Conservation (phyloP, 2,113 vertebrate species). For the Tetrao urogallus region DNA sequence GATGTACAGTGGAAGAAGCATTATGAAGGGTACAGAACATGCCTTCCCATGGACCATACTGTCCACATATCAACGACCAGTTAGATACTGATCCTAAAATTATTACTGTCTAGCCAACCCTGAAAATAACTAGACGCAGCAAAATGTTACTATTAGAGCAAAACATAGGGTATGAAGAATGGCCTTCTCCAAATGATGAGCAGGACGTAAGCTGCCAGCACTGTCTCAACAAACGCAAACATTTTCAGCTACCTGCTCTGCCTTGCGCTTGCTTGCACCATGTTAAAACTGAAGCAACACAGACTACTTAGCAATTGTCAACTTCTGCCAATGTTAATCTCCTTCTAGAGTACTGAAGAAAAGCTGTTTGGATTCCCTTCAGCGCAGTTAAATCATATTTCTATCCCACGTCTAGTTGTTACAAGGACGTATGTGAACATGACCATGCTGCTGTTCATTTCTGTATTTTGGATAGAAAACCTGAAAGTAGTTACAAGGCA, state of each 20-base stretch:
- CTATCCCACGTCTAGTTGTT: background rate
- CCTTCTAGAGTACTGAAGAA: background rate
- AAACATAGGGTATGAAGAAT: background rate
- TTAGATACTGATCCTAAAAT: background rate
- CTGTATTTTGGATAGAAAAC: background rate
- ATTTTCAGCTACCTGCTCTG: background rate
- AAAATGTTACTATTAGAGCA: background rate
- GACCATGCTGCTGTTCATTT: background rate
- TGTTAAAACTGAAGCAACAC: background rate
- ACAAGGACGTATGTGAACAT: background rate
- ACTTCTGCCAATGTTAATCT: background rate
- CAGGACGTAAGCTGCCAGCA: accelerated
- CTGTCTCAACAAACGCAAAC: background rate
- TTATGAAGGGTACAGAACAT: accelerated
- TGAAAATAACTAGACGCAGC: background rate
- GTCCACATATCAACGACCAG: background rate
- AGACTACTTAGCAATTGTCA: background rate
- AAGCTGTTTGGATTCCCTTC: background rate
- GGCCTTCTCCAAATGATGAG: background rate
- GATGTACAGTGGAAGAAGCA: accelerated
- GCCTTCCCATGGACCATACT: background rate
- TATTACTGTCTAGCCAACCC: background rate
- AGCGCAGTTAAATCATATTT: background rate
- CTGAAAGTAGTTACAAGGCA: background rate
- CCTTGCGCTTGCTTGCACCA: background rate